These are phyloP conservation scores for Acleris sparsana DNA, from an alignment of 2,888 invertebrate genomes.

Conservation along the genomic window DNA sequence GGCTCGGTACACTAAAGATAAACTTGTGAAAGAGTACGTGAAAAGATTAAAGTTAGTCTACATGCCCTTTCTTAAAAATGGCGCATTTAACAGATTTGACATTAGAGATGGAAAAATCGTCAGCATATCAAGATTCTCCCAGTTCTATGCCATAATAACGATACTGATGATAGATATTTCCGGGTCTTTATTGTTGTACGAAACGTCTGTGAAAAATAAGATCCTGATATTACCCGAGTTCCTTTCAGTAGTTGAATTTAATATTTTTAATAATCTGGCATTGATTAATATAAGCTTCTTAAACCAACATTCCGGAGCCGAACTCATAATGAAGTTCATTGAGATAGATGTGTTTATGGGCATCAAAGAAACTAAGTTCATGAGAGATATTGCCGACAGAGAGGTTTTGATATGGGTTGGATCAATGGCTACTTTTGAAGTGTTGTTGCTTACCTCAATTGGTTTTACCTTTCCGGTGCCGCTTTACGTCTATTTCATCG, in stretches of 20 bases:
- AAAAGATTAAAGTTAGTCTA: slow-evolving; percentile 6
- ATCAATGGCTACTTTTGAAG: slow-evolving; percentile 43
- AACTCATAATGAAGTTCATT: slow-evolving; percentile 51
- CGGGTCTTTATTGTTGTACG: slow-evolving; percentile 48
- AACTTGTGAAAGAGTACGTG: slow-evolving; percentile 23
- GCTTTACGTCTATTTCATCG: slow-evolving; percentile 44
- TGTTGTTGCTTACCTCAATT: slow-evolving; percentile 39
- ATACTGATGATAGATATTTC: slow-evolving; percentile 43
- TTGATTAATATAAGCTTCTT: slow-evolving; percentile 52
- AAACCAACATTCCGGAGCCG: slow-evolving; percentile 49
- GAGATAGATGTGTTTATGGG: slow-evolving; percentile 62
- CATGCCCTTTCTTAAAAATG: slow-evolving; percentile 46
- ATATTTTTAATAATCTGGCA: slow-evolving; percentile 47
- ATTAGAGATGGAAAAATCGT: slow-evolving; percentile 51
- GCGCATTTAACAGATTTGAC: slow-evolving; percentile 56
- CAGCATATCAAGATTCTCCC: slow-evolving; percentile 43
- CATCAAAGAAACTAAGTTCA: slow-evolving; percentile 57
- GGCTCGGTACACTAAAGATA: neutral
- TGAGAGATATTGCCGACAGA: slow-evolving; percentile 52
- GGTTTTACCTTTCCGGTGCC: slow-evolving; percentile 35
- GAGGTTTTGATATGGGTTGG: slow-evolving; percentile 40
- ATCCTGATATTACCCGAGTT: slow-evolving; percentile 53
- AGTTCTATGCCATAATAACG: slow-evolving; percentile 46
- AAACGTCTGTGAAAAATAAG: slow-evolving; percentile 42
- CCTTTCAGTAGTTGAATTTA: slow-evolving; percentile 49